phyloP scores from a whole-genome alignment of 2,888 invertebrate species.

The Coecobrya sp. region DNA sequence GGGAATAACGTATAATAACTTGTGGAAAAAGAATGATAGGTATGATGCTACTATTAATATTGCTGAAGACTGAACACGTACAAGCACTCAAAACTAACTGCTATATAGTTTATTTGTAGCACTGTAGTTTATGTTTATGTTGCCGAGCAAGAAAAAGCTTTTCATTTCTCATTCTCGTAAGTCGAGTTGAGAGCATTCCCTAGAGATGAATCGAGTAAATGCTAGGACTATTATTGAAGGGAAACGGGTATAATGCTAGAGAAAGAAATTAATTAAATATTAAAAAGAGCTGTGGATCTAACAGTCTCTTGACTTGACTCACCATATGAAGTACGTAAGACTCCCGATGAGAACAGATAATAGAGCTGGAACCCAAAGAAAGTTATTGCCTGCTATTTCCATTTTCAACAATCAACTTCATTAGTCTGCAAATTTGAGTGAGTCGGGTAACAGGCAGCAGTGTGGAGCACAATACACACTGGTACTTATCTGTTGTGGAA shows the following conservation, averaged over 20 bases:
- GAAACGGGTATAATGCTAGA: conserved; percentile 4
- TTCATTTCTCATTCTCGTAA: conserved; percentile 15
- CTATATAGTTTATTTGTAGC: background rate
- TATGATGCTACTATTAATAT: background rate
- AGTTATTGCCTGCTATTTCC: conserved; percentile 72
- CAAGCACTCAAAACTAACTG: background rate
- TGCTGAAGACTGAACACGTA: background rate
- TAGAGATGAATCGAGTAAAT: conserved; percentile 8
- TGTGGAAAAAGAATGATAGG: background rate
- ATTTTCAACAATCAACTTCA: conserved; percentile 65
- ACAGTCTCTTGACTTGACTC: conserved; percentile 54
- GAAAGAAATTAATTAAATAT: conserved; percentile 60
- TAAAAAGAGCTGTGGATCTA: background rate
- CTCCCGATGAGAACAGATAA: conserved; percentile 73
- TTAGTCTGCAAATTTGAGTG: background rate
- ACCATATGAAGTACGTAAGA: conserved; percentile 84
- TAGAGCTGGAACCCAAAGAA: conserved; percentile 63
- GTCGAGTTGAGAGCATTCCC: conserved; percentile 14
- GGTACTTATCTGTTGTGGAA: too few relatives aligned
- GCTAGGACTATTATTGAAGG: conserved; percentile 6
- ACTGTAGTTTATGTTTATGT: background rate
- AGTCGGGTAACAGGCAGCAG: background rate
- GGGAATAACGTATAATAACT: background rate
- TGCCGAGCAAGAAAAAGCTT: background rate
- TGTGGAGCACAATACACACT: background rate